Conservation (phyloP, 2,888 invertebrate species). For the Nomada ruficornis region DNA sequence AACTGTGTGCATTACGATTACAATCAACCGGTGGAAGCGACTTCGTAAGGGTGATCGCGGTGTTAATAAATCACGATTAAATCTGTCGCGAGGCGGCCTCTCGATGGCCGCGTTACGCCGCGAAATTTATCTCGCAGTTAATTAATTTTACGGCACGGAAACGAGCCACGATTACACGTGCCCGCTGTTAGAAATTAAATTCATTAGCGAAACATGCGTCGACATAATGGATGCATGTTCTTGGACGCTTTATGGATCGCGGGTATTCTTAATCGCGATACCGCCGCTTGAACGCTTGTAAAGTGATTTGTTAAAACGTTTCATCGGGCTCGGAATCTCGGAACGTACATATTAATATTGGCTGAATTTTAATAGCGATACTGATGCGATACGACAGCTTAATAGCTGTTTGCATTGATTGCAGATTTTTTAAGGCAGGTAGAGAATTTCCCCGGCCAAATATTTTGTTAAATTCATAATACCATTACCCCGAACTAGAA, state of each 20-base stretch:
- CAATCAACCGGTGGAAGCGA: slow-evolving; percentile 31
- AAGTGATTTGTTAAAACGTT: background rate
- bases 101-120: slow-evolving; percentile 24
- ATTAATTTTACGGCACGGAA: slow-evolving; percentile 48
- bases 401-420: no score
- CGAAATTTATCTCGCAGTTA: slow-evolving; percentile 45
- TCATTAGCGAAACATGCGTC: slow-evolving; percentile 39
- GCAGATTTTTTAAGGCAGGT: no score
- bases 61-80: slow-evolving; percentile 59
- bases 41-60: slow-evolving; percentile 27
- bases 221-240: slow-evolving; percentile 22
- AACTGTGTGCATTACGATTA: slow-evolving; percentile 53
- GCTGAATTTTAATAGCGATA: no score
- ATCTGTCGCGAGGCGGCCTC: slow-evolving; percentile 43
- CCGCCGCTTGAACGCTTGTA: background rate
- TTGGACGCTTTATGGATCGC: slow-evolving; percentile 9
- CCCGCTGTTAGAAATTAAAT: slow-evolving; percentile 28
- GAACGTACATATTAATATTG: no score
- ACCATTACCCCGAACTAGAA: no score
- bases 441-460: no score
- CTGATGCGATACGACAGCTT: no score
- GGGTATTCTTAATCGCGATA: background rate
- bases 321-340: background rate
- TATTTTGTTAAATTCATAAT: no score
- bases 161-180: slow-evolving; percentile 52